Evolutionary conservation across 2,888 invertebrate species (phyloP).

Genomic region (Sipunculus nudus): DNA sequence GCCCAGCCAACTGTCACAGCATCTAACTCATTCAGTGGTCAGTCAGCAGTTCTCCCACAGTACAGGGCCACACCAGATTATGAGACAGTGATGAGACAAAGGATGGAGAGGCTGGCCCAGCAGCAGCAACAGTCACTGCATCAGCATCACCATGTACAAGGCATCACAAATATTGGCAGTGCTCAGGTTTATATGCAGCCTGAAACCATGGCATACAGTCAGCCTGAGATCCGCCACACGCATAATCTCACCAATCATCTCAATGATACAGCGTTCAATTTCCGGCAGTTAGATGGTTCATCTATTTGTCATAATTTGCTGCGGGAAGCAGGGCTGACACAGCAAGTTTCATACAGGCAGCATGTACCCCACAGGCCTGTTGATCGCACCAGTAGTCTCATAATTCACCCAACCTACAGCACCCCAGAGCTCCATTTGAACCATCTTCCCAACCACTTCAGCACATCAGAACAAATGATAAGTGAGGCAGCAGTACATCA

Average conservation of each 20-base stretch:
- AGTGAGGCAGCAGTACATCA: slow-evolving; percentile 69
- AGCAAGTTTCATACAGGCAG: too few relatives aligned
- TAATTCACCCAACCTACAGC: slow-evolving; percentile 63
- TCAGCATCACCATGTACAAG: too few relatives aligned
- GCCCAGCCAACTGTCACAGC: too few relatives aligned
- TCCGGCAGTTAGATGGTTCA: too few relatives aligned
- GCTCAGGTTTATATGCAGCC: slow-evolving; percentile 37
- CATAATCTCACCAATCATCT: slow-evolving; percentile 6
- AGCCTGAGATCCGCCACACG: slow-evolving; percentile 56
- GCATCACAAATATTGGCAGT: slow-evolving; percentile 28
- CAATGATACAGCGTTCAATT: too few relatives aligned
- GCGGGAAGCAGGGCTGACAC: too few relatives aligned
- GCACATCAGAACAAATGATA: slow-evolving; percentile 38
- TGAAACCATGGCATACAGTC: slow-evolving; percentile 46
- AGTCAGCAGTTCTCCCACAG: slow-evolving; percentile 48
- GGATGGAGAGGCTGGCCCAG: slow-evolving; percentile 27
- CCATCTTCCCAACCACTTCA: slow-evolving; percentile 47
- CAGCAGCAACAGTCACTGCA: slow-evolving; percentile 10
- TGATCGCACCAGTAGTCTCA: slow-evolving; percentile 51
- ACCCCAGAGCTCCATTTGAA: slow-evolving; percentile 64
- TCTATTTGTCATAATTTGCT: too few relatives aligned
- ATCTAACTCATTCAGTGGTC: background rate
- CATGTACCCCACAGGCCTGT: too few relatives aligned
- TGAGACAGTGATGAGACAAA: slow-evolving; percentile 68
- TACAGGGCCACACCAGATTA: slow-evolving; percentile 90